A percentile compares a stretch with the other conserved stretches of the same genome.
Conservation (phyloP, 1,140 invertebrate species). For the Meteorus sp. region DNA sequence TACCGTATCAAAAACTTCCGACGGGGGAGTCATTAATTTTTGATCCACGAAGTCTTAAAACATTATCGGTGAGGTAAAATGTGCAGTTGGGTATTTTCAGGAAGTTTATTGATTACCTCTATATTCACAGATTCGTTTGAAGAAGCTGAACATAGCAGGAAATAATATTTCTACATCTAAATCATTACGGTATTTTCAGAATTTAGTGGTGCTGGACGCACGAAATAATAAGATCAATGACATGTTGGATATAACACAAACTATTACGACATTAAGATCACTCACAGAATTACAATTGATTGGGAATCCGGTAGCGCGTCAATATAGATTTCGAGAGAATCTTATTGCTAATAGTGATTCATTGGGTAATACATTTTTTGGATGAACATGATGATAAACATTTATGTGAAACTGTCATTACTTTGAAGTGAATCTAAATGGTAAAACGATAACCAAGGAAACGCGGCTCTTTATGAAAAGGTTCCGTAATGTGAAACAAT, state of each 20-base stretch:
- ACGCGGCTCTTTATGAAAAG: conserved; percentile 59
- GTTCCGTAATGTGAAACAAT: conserved; percentile 54
- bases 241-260: conserved; percentile 56
- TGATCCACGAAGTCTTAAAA: conserved; percentile 64
- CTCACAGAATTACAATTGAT: conserved; percentile 62
- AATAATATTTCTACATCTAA: conserved; percentile 57
- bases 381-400: conserved; percentile 6
- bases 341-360: conserved; percentile 64
- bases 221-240: conserved; percentile 58
- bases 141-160: conserved; percentile 58
- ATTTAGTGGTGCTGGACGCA: conserved; percentile 55
- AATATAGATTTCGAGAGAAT: conserved; percentile 66
- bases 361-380: conserved; percentile 55
- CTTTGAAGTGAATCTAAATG: conserved; percentile 53
- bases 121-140: conserved; percentile 50
- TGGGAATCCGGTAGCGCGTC: conserved; percentile 65
- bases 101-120: conserved; percentile 13
- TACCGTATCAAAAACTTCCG: conserved; percentile 67
- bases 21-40: conserved; percentile 66
- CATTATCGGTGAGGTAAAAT: conserved; percentile 62
- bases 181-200: conserved; percentile 49
- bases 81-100: no score
- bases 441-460: conserved; percentile 55
- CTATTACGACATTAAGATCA: conserved; percentile 57
- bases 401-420: background rate